These are phyloP conservation scores for Marmota flaviventris DNA, from an alignment of 2,113 vertebrate genomes.

Conservation along the genomic window DNA sequence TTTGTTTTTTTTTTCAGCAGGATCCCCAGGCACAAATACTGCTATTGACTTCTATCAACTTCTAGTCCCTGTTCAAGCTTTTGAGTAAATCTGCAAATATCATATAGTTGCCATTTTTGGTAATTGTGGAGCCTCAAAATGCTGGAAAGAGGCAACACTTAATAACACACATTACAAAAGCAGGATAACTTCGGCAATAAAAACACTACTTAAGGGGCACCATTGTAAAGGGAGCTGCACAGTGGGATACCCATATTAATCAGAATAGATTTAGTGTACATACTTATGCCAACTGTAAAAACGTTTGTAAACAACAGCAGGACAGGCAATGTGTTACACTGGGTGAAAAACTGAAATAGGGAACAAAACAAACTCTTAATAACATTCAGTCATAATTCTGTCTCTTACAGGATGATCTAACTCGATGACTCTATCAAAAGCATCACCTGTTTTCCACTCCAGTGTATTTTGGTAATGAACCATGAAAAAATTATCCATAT, in stretches of 20 bases:
- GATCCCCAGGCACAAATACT: conserved; percentile 56
- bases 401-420: conserved; percentile 71
- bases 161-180: conserved; percentile 2
- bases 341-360: neutral
- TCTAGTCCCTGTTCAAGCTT: conserved; percentile 39
- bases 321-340: neutral
- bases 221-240: neutral
- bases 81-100: conserved; percentile 57
- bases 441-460: conserved; percentile 61
- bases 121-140: conserved; percentile 52
- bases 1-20: conserved; percentile 64
- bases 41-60: conserved; percentile 44
- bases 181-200: conserved; percentile 23
- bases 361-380: conserved; percentile 43
- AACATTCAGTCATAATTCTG: conserved; percentile 63
- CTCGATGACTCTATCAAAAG: conserved; percentile 36
- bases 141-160: conserved; percentile 59
- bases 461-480: conserved; percentile 63
- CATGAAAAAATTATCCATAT: conserved; percentile 66
- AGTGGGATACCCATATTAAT: conserved; percentile 3
- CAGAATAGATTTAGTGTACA: conserved; percentile 48
- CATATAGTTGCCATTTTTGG: conserved; percentile 14
- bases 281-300: conserved; percentile 61
- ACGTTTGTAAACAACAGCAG: conserved; percentile 35
- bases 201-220: neutral